A percentile compares a stretch with the other conserved stretches of the same genome.
phyloP scores from a whole-genome alignment of 2,888 invertebrate genomes.

The Diarsia mendica region DNA sequence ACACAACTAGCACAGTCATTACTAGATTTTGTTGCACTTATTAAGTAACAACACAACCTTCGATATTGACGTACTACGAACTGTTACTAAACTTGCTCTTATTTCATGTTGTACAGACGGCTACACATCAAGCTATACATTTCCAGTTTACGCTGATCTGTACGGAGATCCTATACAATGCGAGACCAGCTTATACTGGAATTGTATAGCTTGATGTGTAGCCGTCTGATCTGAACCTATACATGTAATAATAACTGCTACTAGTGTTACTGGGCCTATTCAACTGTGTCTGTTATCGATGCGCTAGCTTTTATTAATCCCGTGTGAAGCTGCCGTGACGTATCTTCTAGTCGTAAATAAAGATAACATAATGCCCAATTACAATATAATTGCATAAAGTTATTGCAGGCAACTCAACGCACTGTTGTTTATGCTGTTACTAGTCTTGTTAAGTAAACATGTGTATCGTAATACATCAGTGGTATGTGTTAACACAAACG shows the following conservation, averaged over 20 bases:
- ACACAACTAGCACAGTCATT: slow-evolving; percentile 21
- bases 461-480: slow-evolving; percentile 14
- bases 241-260: neutral
- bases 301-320: slow-evolving; percentile 11
- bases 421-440: slow-evolving; percentile 22
- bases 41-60: slow-evolving; percentile 24
- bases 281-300: slow-evolving; percentile 16
- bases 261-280: slow-evolving; percentile 7
- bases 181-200: too few relatives aligned
- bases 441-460: slow-evolving; percentile 30
- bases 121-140: too few relatives aligned
- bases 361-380: slow-evolving; percentile 49
- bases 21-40: slow-evolving; percentile 12
- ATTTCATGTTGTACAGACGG: neutral
- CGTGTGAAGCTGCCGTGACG: slow-evolving; percentile 33
- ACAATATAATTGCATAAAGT: slow-evolving; percentile 46
- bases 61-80: slow-evolving; percentile 3
- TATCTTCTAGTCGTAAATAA: slow-evolving; percentile 41
- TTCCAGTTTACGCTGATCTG: too few relatives aligned
- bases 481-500: slow-evolving; percentile 16
- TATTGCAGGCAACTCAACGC: slow-evolving; percentile 27
- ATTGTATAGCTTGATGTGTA: too few relatives aligned
- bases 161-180: too few relatives aligned
- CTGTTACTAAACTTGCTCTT: neutral
- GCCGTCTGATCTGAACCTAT: too few relatives aligned